These are phyloP conservation scores for Taeniopygia guttata DNA, from an alignment of 2,797 vertebrate species.

Conservation along the genomic window DNA sequence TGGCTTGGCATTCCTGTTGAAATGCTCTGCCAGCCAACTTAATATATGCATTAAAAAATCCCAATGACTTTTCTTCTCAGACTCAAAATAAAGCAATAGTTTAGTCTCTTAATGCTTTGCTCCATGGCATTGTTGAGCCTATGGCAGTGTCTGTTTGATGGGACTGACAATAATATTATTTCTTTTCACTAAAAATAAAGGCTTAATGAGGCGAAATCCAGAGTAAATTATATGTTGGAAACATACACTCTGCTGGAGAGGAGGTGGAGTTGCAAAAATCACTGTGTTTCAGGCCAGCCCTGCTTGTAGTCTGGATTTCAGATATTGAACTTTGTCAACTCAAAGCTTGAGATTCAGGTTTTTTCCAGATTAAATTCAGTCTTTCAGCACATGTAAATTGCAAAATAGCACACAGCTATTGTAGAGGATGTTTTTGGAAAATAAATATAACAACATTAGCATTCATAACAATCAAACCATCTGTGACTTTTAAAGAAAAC, in stretches of 20 bases:
- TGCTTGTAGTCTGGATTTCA: not conserved
- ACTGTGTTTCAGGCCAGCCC: not conserved
- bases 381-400: not conserved
- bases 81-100: slow-evolving; percentile 56
- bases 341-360: not conserved
- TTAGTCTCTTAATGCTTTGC: slow-evolving; percentile 66
- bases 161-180: slow-evolving; percentile 72
- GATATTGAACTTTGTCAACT: not conserved
- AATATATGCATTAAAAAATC: slow-evolving; percentile 64
- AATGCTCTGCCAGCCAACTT: slow-evolving; percentile 73
- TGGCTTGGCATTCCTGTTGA: slow-evolving; percentile 65
- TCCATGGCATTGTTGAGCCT: slow-evolving; percentile 70
- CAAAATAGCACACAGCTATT: not conserved
- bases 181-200: slow-evolving; percentile 68
- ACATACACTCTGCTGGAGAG: slow-evolving; percentile 26
- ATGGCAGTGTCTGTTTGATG: slow-evolving; percentile 70
- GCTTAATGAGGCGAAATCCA: slow-evolving; percentile 59
- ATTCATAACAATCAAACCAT: not conserved
- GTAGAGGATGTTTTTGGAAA: not conserved
- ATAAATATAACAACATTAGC: not conserved
- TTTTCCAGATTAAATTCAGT: not conserved
- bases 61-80: slow-evolving; percentile 27
- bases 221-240: slow-evolving; percentile 73
- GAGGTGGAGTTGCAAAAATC: slow-evolving; percentile 10
- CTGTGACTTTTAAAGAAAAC: not conserved